Evolutionary conservation across 2,888 invertebrate species (phyloP), one percentile per base, ranked within the genome.

Genomic region (Polia nebulosa): DNA sequence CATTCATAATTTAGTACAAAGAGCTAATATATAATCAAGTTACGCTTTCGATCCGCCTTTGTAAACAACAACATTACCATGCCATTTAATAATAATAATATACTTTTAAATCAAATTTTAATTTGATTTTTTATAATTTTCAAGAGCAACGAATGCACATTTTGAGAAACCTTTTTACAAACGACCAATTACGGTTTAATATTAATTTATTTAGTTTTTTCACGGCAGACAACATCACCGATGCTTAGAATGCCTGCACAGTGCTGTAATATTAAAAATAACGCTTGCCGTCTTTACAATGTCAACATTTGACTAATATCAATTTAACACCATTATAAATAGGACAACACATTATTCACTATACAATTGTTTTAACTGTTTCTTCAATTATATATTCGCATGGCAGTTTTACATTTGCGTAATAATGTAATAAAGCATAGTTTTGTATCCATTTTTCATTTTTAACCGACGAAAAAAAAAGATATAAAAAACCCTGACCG

Each of bases 1-100:
- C n/a, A n/a, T n/a, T n/a, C 15, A 25, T 72, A 77, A 49, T 55
- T 67, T 74, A 60, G 52, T 72, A 67, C 47, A 79, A 75, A 69
- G 65, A 57, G 57, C 57, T 74, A 62, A 39, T 56, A 55, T 64
- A 47, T 72, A 70, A n/a, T 52, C 20, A 52, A 44, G 34, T 65
- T 72, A 66, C 62, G 29, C 63, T 52, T 66, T 39, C 11, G 61
- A 62, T 55, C 76, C 75, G 68, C 47, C 53, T 67, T 75, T 75
- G 29, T 59, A 22, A 25, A 58, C 41, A 63, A 32, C 41, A 74
- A 25, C 17, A 53, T 29, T 29, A 49, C 3, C 41, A 58, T 45
- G 41, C 29, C 15, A 29, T 53, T 57, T 41, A 44, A 36, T 49
- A 53, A 47, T 36, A 39, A 63, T 41, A 22, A 53, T 62, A 60